Conservation (phyloP, 2,113 vertebrate species). For the Hydrochoerus hydrochaeris region DNA sequence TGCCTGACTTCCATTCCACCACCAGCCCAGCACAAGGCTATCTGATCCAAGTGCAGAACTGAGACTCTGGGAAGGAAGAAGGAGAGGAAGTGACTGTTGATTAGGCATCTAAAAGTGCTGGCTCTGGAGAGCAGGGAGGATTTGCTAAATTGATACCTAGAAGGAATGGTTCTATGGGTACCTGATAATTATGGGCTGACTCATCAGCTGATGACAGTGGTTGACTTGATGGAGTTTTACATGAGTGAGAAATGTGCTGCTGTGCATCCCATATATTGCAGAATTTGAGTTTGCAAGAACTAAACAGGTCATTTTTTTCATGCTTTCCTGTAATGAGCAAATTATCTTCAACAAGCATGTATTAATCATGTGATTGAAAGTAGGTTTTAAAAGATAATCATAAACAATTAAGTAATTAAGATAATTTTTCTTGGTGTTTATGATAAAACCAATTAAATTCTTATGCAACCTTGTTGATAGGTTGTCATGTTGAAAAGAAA, state of each 20-base stretch:
- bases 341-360: constrained; percentile 29
- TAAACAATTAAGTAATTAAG: constrained; percentile 57
- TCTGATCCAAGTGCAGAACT: neutral
- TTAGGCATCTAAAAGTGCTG: neutral
- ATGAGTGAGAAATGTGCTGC: neutral
- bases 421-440: constrained; percentile 58
- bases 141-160: constrained; percentile 60
- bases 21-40: neutral
- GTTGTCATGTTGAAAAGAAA: constrained; percentile 14
- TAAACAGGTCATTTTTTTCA: constrained; percentile 33
- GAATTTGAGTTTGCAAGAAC: constrained; percentile 2
- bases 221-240: constrained; percentile 7
- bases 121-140: constrained; percentile 49
- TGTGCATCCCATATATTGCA: neutral
- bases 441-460: constrained; percentile 52
- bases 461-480: constrained; percentile 47
- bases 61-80: constrained; percentile 10
- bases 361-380: constrained; percentile 49
- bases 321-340: constrained; percentile 31
- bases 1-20: neutral
- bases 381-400: constrained; percentile 47
- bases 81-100: constrained; percentile 40
- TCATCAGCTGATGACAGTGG: constrained; percentile 42
- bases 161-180: constrained; percentile 38
- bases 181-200: constrained; percentile 61